phyloP scores from a whole-genome alignment of 1,140 invertebrate species.

The Drosophila auraria region DNA sequence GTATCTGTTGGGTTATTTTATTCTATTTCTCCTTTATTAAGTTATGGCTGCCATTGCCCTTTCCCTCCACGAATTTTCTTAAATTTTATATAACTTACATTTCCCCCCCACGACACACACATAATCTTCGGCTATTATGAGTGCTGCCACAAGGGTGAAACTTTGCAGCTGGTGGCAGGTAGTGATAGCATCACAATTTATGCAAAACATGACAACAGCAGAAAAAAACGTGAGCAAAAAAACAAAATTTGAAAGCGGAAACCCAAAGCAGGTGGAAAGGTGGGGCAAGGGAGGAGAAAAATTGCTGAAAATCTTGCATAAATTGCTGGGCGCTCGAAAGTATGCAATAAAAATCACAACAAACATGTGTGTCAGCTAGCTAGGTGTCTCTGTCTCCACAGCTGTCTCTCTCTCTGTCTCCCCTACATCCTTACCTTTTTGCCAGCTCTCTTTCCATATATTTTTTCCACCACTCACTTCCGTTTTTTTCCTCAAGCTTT shows the following conservation, averaged over 20 bases:
- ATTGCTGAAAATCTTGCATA: slow-evolving; percentile 72
- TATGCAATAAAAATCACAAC: slow-evolving; percentile 80
- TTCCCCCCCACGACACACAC: slow-evolving; percentile 3
- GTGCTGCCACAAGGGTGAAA: slow-evolving; percentile 25
- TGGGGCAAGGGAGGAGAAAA: slow-evolving; percentile 12
- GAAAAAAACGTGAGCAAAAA: slow-evolving; percentile 11
- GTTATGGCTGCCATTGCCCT: too few relatives aligned
- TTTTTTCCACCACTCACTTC: background rate
- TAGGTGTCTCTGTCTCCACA: background rate
- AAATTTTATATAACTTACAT: slow-evolving; percentile 14
- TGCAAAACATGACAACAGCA: slow-evolving; percentile 67
- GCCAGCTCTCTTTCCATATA: background rate
- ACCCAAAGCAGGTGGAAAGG: slow-evolving; percentile 2
- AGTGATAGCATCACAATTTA: slow-evolving; percentile 61
- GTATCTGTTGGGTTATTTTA: background rate
- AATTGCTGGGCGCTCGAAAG: slow-evolving; percentile 64
- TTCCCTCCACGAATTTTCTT: slow-evolving; percentile 35
- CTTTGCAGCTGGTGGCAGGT: slow-evolving; percentile 41
- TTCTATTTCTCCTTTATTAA: background rate
- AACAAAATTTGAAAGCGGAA: slow-evolving; percentile 11
- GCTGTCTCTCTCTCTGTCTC: background rate
- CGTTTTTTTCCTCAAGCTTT: background rate
- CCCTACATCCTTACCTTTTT: background rate
- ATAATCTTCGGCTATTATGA: slow-evolving; percentile 56
- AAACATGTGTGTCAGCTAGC: slow-evolving; percentile 57